Percentiles rank a stretch among this genome's conserved stretches.
Evolutionary conservation across 1,140 invertebrate genomes (phyloP).

Genomic region (Cherax destructor): DNA sequence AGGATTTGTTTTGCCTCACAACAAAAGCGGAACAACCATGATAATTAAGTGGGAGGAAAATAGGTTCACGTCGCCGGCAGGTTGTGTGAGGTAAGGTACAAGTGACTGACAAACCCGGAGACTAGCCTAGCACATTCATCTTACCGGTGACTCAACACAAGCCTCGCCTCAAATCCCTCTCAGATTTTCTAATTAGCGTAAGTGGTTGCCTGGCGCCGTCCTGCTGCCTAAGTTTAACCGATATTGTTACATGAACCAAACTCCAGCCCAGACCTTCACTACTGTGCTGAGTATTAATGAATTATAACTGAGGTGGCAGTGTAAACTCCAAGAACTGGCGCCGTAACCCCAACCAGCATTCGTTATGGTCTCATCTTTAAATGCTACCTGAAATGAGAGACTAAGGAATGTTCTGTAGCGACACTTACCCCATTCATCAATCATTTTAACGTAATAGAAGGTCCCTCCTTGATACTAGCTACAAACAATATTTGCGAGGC

Average conservation of each 20-base stretch:
- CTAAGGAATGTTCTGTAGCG: not conserved
- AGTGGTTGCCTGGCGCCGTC: slow-evolving; percentile 39
- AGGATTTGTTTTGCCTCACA: not conserved
- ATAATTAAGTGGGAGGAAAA: not conserved
- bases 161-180: slow-evolving; percentile 16
- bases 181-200: slow-evolving; percentile 54
- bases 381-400: not conserved
- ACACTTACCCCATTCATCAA: not conserved
- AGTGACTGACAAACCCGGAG: not conserved
- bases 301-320: not conserved
- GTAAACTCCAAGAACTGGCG: not conserved
- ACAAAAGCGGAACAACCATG: not conserved
- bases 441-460: not conserved
- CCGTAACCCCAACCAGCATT: not conserved
- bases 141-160: not conserved
- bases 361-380: not conserved
- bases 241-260: not conserved
- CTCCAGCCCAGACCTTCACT: not conserved
- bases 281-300: not conserved
- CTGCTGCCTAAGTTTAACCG: not conserved
- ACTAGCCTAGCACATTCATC: not conserved
- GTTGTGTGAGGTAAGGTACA: not conserved
- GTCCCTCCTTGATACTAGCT: no score
- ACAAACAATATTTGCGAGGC: no score
- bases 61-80: not conserved